These are phyloP conservation scores for Callithrix jacchus DNA, from an alignment of 2,113 vertebrate species.

Conservation along the genomic window DNA sequence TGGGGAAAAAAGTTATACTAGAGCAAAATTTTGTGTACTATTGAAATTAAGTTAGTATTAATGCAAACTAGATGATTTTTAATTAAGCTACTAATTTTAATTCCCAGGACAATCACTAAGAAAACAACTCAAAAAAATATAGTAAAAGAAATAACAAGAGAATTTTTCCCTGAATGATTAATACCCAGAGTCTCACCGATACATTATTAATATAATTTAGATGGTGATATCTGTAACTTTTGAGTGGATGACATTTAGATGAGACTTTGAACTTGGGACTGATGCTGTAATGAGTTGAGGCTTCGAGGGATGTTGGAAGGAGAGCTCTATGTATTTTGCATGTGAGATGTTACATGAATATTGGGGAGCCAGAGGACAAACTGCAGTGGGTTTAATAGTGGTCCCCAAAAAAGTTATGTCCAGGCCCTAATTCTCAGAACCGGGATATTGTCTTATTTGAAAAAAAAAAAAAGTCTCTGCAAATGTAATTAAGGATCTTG, in stretches of 20 bases:
- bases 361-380: not conserved
- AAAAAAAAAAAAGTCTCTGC: not conserved
- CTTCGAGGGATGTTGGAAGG: not conserved
- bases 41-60: not conserved
- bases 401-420: not conserved
- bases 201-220: not conserved
- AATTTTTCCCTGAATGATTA: not conserved
- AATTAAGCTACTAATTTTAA: not conserved
- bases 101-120: not conserved
- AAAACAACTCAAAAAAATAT: not conserved
- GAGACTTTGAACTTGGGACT: not conserved
- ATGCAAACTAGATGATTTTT: not conserved
- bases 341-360: not conserved
- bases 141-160: not conserved
- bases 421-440: not conserved
- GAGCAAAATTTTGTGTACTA: not conserved
- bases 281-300: not conserved
- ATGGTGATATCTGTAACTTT: not conserved
- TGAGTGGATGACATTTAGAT: not conserved
- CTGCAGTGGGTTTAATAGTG: not conserved
- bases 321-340: not conserved
- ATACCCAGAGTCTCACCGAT: not conserved
- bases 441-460: not conserved
- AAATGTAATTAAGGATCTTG: not conserved
- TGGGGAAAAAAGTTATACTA: not conserved